These are phyloP conservation scores for Xestia ashworthii DNA, from an alignment of 2,888 invertebrate genomes.

Conservation along the genomic window DNA sequence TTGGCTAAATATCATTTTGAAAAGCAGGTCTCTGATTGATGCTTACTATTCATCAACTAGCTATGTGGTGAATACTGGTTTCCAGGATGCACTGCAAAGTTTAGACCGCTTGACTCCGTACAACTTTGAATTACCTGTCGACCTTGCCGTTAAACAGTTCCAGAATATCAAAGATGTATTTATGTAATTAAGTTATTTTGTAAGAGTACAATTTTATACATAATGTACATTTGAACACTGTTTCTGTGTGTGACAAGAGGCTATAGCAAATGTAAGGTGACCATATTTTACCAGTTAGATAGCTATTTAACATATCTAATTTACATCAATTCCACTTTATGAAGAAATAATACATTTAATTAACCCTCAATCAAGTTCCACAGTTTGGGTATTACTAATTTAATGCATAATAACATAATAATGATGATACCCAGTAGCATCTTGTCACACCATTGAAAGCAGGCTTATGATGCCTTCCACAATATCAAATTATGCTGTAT, in stretches of 20 bases:
- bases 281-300: neutral
- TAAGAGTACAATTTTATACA: slow-evolving; percentile 82
- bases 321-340: neutral
- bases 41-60: slow-evolving; percentile 97
- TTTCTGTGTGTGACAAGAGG: slow-evolving; percentile 58
- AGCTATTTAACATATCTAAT: neutral
- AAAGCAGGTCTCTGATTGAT: slow-evolving; percentile 95
- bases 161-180: slow-evolving; percentile 99
- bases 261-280: slow-evolving; percentile 3
- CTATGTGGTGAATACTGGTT: slow-evolving; percentile 98
- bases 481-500: slow-evolving; percentile 69
- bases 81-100: slow-evolving; percentile 98
- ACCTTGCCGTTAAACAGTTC: slow-evolving; percentile 98
- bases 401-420: neutral
- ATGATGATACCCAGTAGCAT: slow-evolving; percentile 9
- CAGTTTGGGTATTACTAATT: neutral
- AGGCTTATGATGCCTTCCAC: slow-evolving; percentile 76
- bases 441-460: slow-evolving; percentile 57
- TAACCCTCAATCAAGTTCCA: neutral
- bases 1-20: slow-evolving; percentile 98
- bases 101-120: slow-evolving; percentile 96
- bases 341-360: neutral
- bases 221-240: slow-evolving; percentile 73
- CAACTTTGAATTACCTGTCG: slow-evolving; percentile 98
- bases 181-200: slow-evolving; percentile 89